Percentiles rank a stretch among this genome's conserved stretches.
These are phyloP conservation scores for Mystacornis crossleyi DNA, from an alignment of 2,113 vertebrate genomes.

Conservation along the genomic window DNA sequence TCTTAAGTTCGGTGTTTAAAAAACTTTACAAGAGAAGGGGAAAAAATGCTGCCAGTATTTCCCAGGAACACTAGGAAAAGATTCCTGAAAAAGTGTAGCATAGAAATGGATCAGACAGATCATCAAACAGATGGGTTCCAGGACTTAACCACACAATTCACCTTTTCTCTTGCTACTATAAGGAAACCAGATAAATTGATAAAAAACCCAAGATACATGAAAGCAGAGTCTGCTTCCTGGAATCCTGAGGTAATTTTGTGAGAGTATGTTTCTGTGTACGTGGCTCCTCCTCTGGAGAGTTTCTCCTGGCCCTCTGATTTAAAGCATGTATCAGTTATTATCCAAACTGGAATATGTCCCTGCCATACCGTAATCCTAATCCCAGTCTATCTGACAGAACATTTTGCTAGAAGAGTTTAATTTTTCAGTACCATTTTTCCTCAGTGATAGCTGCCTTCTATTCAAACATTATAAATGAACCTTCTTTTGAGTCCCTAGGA, in stretches of 20 bases:
- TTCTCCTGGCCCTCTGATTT: not conserved
- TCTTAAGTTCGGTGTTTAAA: not conserved
- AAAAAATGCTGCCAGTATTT: not conserved
- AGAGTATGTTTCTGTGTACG: not conserved
- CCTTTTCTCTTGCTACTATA: not conserved
- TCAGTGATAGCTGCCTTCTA: not conserved
- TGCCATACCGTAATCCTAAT: not conserved
- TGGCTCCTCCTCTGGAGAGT: not conserved
- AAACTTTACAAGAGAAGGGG: not conserved
- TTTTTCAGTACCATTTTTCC: not conserved
- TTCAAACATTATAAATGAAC: constrained; percentile 14
- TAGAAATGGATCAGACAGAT: not conserved
- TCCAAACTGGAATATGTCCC: not conserved
- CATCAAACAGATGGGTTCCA: not conserved
- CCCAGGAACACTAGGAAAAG: not conserved
- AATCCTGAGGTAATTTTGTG: not conserved
- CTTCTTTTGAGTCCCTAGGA: constrained; percentile 3
- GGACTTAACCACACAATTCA: not conserved
- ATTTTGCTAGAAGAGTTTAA: not conserved
- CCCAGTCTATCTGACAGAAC: not conserved
- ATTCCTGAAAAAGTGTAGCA: not conserved
- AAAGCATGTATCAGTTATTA: not conserved
- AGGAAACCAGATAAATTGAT: not conserved
- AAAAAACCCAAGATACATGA: not conserved
- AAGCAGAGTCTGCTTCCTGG: not conserved